Base-by-base conservation (phyloP, 2,113 vertebrate species). In the Tachysurus fulvidraco region DNA sequence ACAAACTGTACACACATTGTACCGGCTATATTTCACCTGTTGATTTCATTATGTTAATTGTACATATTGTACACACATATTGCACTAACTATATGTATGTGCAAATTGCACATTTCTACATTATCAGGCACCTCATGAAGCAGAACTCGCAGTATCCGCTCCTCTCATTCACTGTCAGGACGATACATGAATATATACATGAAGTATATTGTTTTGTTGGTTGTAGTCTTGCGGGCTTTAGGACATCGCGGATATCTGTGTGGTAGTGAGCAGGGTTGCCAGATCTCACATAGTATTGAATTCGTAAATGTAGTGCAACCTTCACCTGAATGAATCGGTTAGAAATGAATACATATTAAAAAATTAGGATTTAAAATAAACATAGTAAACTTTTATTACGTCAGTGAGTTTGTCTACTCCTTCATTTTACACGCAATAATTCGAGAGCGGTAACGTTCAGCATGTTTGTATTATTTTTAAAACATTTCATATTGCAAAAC, bases 201-300 rank as follows among this genome's bases (percentile, higher is more conserved):
- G 62, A 64, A 11, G n/a, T 41, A 67, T 1, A 10, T 30, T 41
- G 6, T 21, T 71, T 21, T 11, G 30, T 52, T n/a, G 74, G 46
- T 13, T 77, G 25, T 4, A 3, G 77, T 0, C 0, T 0, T 6
- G 65, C 83, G 91, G 87, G 78, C 83, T 81, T 86, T 90, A 90
- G 77, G 91, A 89, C 91, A 36, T 36, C 85, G 25, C 83, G 14
- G 14, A 25, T n/a, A 77, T 36, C 13, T 28, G 6, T 28, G 6
- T 54, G 12, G 25, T 3, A 17, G 17, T 17, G 13, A 25, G 3
- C 1, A 16, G 6, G 25, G 74, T 77, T 77, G 74, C 74, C 74
- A 77, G 74, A 54, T 54, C 4, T 25, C 1, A 5, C 30, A 12
- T 77, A 16, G 14, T 16, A 10, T 50, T 74, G 16, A 21, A 21